Percentiles rank a stretch among this genome's conserved stretches.
Conservation (phyloP, 2,888 invertebrate genomes). For the Cataglyphis livida region DNA sequence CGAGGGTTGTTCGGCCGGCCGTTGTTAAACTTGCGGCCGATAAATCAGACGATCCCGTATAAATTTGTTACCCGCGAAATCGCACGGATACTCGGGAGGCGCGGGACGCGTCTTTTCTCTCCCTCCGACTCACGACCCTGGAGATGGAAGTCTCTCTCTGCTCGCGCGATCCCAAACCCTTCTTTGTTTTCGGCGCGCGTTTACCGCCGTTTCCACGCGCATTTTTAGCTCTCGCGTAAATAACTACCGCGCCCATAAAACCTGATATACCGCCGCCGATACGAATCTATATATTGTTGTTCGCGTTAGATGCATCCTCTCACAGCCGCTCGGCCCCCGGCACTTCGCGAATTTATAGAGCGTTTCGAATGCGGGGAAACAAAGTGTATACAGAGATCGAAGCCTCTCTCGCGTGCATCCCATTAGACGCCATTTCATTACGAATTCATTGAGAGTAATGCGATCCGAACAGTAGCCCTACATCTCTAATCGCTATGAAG, state of each 20-base stretch:
- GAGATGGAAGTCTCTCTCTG: constrained; percentile 44
- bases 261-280: constrained; percentile 80
- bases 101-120: constrained; percentile 20
- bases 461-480: not conserved
- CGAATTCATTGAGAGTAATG: constrained; percentile 4
- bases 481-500: constrained; percentile 3
- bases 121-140: constrained; percentile 36
- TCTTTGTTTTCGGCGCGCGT: constrained; percentile 65
- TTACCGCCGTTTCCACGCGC: constrained; percentile 79
- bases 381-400: constrained; percentile 52
- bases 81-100: constrained; percentile 74
- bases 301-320: constrained; percentile 71
- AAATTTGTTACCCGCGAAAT: constrained; percentile 83
- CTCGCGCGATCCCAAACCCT: constrained; percentile 52
- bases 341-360: constrained; percentile 67
- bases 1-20: constrained; percentile 71
- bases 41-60: constrained; percentile 83
- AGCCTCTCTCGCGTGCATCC: constrained; percentile 47
- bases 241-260: constrained; percentile 81
- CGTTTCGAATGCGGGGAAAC: constrained; percentile 50
- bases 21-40: constrained; percentile 83
- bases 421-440: constrained; percentile 29
- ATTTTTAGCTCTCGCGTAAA: constrained; percentile 81
- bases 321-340: constrained; percentile 61
- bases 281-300: constrained; percentile 80